phyloP scores from a whole-genome alignment of 2,113 vertebrate species.

The Hystrix brachyura region DNA sequence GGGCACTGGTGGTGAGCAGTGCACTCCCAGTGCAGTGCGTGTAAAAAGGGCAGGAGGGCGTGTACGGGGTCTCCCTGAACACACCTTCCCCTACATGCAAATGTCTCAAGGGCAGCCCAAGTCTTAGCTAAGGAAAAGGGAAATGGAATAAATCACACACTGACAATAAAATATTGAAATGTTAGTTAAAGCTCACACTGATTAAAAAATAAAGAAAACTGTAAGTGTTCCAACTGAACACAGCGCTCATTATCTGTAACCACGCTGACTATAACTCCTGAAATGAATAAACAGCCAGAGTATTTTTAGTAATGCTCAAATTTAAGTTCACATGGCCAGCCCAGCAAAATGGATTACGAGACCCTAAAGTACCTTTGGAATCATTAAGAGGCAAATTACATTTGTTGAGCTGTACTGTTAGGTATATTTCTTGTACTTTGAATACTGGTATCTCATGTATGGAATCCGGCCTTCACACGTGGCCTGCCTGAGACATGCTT shows the following conservation, averaged over 20 bases:
- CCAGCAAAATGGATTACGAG: neutral
- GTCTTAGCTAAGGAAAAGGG: conserved; percentile 24
- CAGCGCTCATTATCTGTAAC: conserved; percentile 62
- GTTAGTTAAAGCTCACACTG: conserved; percentile 27
- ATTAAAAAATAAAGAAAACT: conserved; percentile 75
- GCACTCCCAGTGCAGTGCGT: neutral
- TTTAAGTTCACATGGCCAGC: conserved; percentile 31
- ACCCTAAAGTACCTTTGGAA: conserved; percentile 53
- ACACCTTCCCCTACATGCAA: neutral
- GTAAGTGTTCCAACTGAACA: conserved; percentile 70
- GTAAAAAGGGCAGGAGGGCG: neutral
- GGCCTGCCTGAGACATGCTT: neutral
- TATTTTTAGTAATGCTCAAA: conserved; percentile 63
- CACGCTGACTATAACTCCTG: conserved; percentile 49
- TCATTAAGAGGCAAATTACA: conserved; percentile 53
- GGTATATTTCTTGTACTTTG: conserved; percentile 47
- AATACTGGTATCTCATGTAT: neutral
- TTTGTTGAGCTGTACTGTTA: conserved; percentile 14
- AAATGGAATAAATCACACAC: conserved; percentile 44
- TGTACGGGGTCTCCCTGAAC: neutral
- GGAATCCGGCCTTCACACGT: neutral
- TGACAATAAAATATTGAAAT: conserved; percentile 65
- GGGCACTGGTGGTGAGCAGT: neutral
- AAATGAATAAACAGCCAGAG: conserved; percentile 56
- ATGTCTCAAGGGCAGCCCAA: conserved; percentile 54